phyloP scores from a whole-genome alignment of 2,113 vertebrate species.

The Orthonyx spaldingii region DNA sequence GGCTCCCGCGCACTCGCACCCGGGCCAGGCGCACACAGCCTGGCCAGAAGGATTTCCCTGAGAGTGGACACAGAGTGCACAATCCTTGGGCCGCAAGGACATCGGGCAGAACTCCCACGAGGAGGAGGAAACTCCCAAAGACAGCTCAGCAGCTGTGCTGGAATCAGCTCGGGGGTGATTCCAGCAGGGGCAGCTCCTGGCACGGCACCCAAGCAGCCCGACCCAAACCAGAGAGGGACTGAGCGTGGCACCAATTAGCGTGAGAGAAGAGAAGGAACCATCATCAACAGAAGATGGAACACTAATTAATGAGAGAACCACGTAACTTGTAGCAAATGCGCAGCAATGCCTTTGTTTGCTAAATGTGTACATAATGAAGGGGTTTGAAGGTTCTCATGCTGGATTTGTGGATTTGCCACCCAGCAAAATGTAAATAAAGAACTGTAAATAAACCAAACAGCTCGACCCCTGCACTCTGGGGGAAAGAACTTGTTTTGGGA shows the following conservation, averaged over 20 bases:
- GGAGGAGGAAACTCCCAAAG: neutral
- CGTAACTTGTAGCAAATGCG: accelerated
- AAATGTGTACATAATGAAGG: accelerated
- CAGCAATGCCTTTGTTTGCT: too few species aligned
- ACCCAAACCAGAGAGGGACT: accelerated
- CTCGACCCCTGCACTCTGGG: accelerated
- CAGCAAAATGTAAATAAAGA: neutral
- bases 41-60: neutral
- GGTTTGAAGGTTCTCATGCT: neutral
- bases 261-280: neutral
- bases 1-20: too few species aligned
- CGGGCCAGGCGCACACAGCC: too few species aligned
- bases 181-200: neutral
- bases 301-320: accelerated
- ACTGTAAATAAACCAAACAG: accelerated
- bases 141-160: neutral
- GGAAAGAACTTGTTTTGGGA: accelerated
- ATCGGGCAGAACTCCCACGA: neutral
- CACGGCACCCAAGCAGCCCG: too few species aligned
- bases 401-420: neutral
- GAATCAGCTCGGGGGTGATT: accelerated
- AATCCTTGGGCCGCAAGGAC: neutral
- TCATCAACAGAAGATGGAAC: neutral
- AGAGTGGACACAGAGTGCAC: neutral
- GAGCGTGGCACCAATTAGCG: neutral